Conservation (phyloP, 2,113 vertebrate genomes). For the Lagopus muta region DNA sequence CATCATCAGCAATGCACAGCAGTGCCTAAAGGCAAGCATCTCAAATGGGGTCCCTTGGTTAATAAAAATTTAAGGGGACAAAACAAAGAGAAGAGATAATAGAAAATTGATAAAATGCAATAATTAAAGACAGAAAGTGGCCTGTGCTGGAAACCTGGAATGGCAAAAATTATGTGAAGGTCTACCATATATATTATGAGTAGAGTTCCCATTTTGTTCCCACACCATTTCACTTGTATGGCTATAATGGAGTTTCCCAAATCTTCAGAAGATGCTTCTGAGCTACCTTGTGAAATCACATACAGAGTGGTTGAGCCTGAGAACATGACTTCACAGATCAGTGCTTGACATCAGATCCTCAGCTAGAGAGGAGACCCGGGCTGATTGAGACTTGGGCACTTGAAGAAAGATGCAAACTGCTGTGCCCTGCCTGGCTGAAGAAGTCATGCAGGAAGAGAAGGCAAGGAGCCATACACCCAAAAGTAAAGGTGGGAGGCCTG, state of each 20-base stretch:
- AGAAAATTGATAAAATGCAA: neutral
- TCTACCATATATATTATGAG: neutral
- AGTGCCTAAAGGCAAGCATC: conserved; percentile 35
- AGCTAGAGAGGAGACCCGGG: neutral
- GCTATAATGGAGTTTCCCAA: neutral
- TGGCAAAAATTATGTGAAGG: neutral
- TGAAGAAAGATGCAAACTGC: neutral
- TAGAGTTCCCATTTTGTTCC: neutral
- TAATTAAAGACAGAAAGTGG: neutral
- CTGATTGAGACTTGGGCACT: neutral
- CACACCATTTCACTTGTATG: neutral
- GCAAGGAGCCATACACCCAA: fast-evolving
- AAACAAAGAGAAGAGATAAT: conserved; percentile 29
- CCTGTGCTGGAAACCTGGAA: neutral
- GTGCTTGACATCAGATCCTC: neutral
- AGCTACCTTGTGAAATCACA: neutral
- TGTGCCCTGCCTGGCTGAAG: neutral
- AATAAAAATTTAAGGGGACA: conserved; percentile 33
- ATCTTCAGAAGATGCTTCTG: neutral
- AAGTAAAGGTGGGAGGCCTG: neutral
- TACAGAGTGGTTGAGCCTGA: neutral
- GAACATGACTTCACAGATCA: neutral
- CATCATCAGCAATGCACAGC: neutral
- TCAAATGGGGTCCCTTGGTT: conserved; percentile 18
- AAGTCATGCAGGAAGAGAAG: neutral